Evolutionary conservation across 2,888 invertebrate genomes (phyloP), one percentile per base, ranked within the genome.

Genomic region (Calliphora vomitoria): DNA sequence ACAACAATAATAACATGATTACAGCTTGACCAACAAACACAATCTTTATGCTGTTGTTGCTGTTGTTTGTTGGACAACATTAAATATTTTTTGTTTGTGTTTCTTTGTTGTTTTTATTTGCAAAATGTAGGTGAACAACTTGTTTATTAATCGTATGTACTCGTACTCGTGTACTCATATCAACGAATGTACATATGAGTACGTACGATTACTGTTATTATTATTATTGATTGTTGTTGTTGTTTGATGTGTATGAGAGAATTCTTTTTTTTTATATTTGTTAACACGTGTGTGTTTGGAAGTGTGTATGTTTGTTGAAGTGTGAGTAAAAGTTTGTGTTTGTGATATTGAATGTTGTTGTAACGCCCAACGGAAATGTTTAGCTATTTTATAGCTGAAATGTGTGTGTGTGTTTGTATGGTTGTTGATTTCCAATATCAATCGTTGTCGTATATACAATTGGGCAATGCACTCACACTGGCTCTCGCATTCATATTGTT

Each of bases 71-170:
- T 74, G 74, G 74, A 80, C 80, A 85, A 68, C 31, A 68, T 58
- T 38, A 68, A 75, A 69, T 41, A 55, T 66, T 62, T 64, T 3
- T 35, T 35, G 35, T 35, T 35, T 35, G 35, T 35, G 4, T 44
- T 72, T 25, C 41, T 31, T 44, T 60, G 25, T 47, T 35, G 10
- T 50, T 18, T 11, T 69, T 50, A 1, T 60, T 60, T 41, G 20
- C 20, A 38, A 87, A 87, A 87, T 87, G 87, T 87, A 87, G 87
- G 87, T 87, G 87, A 87, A 85, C 87, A 87, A 87, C 87, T 87
- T 87, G 79, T 85, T 84, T 84, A 64, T 81, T n/a, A 85, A 69
- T 81, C 62, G 68, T 55, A 69, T 44, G 20, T 50, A 25, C 31
- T 58, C 53, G 71, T 35, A 35, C 62, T 60, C 38, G 20, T 62